Base-by-base conservation (phyloP, 2,888 invertebrate species). In the Drosophila monieri region DNA sequence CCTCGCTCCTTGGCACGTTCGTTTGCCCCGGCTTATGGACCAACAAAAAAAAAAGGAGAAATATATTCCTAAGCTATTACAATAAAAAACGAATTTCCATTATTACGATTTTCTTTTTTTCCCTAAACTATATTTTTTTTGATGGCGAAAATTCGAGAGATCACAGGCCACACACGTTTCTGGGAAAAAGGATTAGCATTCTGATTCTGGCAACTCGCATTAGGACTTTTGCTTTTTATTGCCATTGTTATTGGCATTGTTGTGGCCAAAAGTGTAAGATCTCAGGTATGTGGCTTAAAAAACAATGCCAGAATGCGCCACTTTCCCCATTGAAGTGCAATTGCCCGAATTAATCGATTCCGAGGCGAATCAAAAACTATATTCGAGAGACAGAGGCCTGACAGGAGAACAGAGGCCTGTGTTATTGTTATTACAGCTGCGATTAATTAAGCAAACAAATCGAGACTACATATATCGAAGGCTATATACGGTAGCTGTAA, bases 101-200 rank as follows among this genome's bases (percentile, higher is more conserved):
- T 49, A 12, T 41, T 80, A n/a, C n/a, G n/a, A n/a, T 21, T 21
- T 39, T 14, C 14, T 39, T 39, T 15, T 15, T 8, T 39, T 39
- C 3, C 10, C 3, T 9, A 27, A 27, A 27, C 27, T 27, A 27
- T 27, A 6, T 37, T 37, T 37, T 37, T 14, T 1, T 66, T 57
- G 58, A 47, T 80, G 81, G 85, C 54, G 77, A 79, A 81, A 85
- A 70, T 76, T 86, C 88, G 80, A 58, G 77, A 76, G 69, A 67
- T 85, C 62, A 68, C 74, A 84, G 90, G 88, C 90, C 90, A 90
- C 89, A 89, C 89, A 89, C 89, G 90, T 81, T 68, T 73, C 54
- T 35, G 51, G 9, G 35, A 53, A 21, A 78, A 83, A 80, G 84
- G 84, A 88, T 88, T 88, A 84, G 86, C 84, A 85, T n/a, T n/a